Base-by-base conservation (phyloP, 2,888 invertebrate genomes). In the Caenorhabditis imperialis region DNA sequence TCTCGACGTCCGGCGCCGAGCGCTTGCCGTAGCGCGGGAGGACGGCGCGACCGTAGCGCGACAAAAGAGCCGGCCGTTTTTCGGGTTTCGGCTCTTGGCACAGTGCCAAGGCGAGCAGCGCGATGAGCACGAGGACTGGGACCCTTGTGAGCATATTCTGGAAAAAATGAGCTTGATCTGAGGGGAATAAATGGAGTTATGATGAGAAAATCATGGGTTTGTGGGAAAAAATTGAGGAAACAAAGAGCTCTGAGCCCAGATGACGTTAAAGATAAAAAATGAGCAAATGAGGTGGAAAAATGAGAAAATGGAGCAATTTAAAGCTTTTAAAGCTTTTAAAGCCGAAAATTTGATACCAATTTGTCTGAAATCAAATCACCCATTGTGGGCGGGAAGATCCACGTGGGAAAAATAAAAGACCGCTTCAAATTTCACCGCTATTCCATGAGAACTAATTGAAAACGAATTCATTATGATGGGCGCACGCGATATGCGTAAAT, bases 71-170 rank as follows among this genome's bases (percentile, higher is more conserved):
- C 14, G 74, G 74, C 47, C 74, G 55, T 22, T 74, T 74, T 20
- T 74, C 74, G 8, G 69, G 74, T 38, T 69, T 67, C 16, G 53
- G 73, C 35, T 61, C 58, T 50, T 61, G 61, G 58, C 70, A 54
- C 51, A 48, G 20, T 37, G 50, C 45, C 50, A 57, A 58, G 30
- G 58, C 40, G 37, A 54, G 44, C 42, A 61, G n/a, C 18, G 51
- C 25, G 5, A 51, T 48, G 16, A 73, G 35, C 33, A 72, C 27
- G 50, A 53, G 50, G 25, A 73, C 44, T 12, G 54, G 65, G 60
- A 73, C 73, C 73, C 73, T 73, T 51, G 73, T 73, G 73, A 73
- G 73, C 73, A 73, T 73, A 38, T 55, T 70, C 69, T 60, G 67
- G 30, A 57, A 45, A 25, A 12, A n/a, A 37, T 45, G n/a, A 40